A percentile compares a stretch with the other conserved stretches of the same genome.
Conservation (phyloP, 2,797 vertebrate genomes). For the Leuciscus waleckii region DNA sequence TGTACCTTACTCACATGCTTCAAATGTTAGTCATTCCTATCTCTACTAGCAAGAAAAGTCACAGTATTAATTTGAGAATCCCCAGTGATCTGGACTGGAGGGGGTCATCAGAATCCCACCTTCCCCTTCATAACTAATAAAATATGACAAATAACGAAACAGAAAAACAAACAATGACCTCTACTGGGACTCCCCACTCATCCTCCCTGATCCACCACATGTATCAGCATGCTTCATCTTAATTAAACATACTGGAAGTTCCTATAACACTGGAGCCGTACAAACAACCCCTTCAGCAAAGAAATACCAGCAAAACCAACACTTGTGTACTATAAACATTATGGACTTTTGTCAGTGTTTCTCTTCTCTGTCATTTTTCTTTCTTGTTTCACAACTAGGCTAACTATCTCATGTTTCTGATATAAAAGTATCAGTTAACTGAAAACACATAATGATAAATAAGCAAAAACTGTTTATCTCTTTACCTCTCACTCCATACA, state of each 20-base stretch:
- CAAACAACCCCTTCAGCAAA: constrained; percentile 33
- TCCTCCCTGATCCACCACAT: background rate
- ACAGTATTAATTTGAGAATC: background rate
- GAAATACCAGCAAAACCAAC: constrained; percentile 27
- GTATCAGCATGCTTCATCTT: constrained; percentile 39
- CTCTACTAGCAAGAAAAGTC: background rate
- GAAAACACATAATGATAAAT: background rate
- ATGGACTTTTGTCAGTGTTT: no score
- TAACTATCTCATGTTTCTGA: background rate
- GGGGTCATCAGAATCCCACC: background rate
- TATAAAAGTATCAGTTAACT: background rate
- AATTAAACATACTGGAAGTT: constrained; percentile 38
- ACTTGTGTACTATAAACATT: background rate
- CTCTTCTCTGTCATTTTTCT: background rate
- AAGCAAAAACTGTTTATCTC: background rate
- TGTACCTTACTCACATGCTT: background rate
- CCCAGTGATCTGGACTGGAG: no score
- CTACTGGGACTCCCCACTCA: constrained; percentile 31
- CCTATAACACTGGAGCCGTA: constrained; percentile 10
- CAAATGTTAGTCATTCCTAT: constrained; percentile 10
- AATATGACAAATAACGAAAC: constrained; percentile 39
- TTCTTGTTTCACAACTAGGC: background rate
- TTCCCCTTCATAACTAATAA: background rate
- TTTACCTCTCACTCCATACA: background rate
- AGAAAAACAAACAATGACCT: constrained; percentile 50